Conservation (phyloP, 1,140 invertebrate species). For the Tetramorium parvispinum region DNA sequence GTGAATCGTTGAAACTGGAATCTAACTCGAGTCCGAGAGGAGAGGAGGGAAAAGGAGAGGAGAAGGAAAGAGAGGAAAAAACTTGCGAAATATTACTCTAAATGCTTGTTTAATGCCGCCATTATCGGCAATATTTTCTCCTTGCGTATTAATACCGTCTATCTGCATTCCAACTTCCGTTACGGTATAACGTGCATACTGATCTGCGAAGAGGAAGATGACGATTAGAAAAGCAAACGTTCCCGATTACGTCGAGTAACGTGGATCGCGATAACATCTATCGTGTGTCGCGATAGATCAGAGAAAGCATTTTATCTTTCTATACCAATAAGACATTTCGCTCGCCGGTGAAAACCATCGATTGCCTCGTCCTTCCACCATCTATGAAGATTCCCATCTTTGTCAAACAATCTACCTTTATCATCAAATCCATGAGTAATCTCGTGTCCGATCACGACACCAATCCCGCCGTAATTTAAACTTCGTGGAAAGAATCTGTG, state of each 20-base stretch:
- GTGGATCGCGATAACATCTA: background rate
- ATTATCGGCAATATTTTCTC: constrained; percentile 97
- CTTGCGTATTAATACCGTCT: constrained; percentile 89
- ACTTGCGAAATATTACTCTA: constrained; percentile 84
- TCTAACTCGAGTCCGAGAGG: background rate
- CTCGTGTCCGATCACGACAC: constrained; percentile 90
- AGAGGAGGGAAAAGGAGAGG: background rate
- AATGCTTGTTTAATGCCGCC: constrained; percentile 95
- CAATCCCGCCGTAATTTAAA: constrained; percentile 92
- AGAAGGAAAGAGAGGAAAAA: background rate
- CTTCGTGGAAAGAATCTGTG: constrained; percentile 92
- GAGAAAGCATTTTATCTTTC: background rate
- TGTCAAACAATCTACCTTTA: constrained; percentile 89
- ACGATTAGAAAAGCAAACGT: background rate
- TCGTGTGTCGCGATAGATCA: background rate
- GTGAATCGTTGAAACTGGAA: background rate
- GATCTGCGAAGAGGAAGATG: constrained; percentile 84
- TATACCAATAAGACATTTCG: constrained; percentile 93
- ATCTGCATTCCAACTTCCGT: constrained; percentile 87
- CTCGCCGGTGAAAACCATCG: constrained; percentile 88
- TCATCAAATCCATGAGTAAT: constrained; percentile 90
- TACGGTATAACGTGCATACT: constrained; percentile 90
- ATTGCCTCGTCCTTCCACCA: constrained; percentile 92
- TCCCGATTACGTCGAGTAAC: background rate
- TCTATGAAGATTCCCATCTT: constrained; percentile 89